A percentile compares a stretch with the other conserved stretches of the same genome.
These are phyloP conservation scores for Botia almorhae DNA, from an alignment of 2,797 vertebrate species.

Conservation along the genomic window DNA sequence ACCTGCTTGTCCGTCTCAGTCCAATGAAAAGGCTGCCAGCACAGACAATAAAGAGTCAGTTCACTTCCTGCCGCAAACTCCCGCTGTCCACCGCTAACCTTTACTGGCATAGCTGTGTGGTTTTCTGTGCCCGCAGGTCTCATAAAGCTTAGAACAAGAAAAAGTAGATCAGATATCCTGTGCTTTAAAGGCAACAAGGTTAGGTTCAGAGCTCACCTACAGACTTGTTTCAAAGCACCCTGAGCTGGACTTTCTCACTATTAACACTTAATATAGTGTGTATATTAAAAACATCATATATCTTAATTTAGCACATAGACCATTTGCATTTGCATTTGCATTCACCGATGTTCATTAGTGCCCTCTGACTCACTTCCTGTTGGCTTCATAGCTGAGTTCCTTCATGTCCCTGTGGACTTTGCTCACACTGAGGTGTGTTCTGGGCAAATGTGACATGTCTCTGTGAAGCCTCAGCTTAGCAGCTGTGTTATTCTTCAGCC, in stretches of 20 bases:
- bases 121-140: slow-evolving; percentile 25
- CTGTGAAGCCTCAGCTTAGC: slow-evolving; percentile 85
- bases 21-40: slow-evolving; percentile 68
- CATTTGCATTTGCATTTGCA: too few relatives aligned
- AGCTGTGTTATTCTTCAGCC: slow-evolving; percentile 95
- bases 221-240: not conserved
- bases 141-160: slow-evolving; percentile 20
- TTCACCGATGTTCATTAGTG: slow-evolving; percentile 49
- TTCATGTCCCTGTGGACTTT: slow-evolving; percentile 66
- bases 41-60: slow-evolving; percentile 66
- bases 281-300: not conserved
- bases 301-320: slow-evolving; percentile 30
- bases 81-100: slow-evolving; percentile 20
- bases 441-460: slow-evolving; percentile 86
- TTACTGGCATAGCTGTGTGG: slow-evolving; percentile 35
- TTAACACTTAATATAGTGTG: not conserved
- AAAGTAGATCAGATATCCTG: slow-evolving; percentile 23
- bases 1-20: slow-evolving; percentile 60
- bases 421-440: slow-evolving; percentile 73
- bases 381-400: slow-evolving; percentile 71
- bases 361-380: slow-evolving; percentile 66
- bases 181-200: slow-evolving; percentile 1
- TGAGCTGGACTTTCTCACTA: not conserved
- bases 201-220: slow-evolving; percentile 1
- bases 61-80: slow-evolving; percentile 51